Conservation (phyloP, 1,140 invertebrate species). For the Pteromalus puparum region DNA sequence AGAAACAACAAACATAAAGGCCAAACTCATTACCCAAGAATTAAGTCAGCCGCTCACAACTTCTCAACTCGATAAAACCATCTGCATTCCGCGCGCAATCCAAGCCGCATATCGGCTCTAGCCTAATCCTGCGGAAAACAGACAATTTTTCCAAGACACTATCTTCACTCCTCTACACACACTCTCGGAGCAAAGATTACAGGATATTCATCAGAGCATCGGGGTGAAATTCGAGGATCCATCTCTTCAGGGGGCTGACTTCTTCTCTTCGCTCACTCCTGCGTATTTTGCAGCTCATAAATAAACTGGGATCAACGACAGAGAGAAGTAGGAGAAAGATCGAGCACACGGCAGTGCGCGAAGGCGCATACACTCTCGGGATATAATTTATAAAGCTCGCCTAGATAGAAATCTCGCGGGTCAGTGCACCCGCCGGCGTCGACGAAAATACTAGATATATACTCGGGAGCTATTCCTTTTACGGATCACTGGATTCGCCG, state of each 20-base stretch:
- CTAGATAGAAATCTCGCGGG: conserved; percentile 25
- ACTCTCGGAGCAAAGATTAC: not conserved
- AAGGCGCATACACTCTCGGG: not conserved
- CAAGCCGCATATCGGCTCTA: not conserved
- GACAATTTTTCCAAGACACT: not conserved
- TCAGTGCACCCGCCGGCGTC: not conserved
- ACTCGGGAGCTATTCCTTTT: not conserved
- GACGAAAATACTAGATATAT: not conserved
- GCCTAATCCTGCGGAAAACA: not conserved
- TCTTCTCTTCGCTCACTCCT: not conserved
- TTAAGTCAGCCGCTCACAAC: not conserved
- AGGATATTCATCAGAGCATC: conserved; percentile 25
- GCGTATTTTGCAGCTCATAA: conserved; percentile 58
- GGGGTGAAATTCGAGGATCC: conserved; percentile 11
- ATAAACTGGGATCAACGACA: conserved; percentile 48
- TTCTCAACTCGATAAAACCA: not conserved
- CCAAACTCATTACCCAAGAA: not conserved
- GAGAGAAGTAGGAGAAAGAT: not conserved
- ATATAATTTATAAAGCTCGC: conserved; percentile 27
- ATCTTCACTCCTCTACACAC: not conserved
- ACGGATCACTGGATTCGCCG: not conserved
- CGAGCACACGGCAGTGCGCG: too few species aligned
- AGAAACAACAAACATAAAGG: not conserved
- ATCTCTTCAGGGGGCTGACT: not conserved
- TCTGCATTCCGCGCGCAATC: not conserved